A percentile compares a stretch with the other conserved stretches of the same genome.
Conservation (phyloP, 2,888 invertebrate species). For the Coecobrya sp. region DNA sequence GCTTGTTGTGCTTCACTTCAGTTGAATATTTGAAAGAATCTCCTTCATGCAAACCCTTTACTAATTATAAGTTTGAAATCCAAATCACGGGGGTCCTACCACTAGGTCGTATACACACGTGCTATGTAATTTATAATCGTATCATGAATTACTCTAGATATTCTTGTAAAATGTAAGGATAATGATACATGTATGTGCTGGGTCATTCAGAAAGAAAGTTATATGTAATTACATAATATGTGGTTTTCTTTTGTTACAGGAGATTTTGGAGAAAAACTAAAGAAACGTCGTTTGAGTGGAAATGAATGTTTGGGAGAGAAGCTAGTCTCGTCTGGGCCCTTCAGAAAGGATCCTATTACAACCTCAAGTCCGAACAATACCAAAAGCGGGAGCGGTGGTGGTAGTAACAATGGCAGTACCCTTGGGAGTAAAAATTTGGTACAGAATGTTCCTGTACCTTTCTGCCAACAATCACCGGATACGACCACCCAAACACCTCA, state of each 20-base stretch:
- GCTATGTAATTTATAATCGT: slow-evolving; percentile 5
- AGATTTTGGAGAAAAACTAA: slow-evolving; percentile 84
- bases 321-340: slow-evolving; percentile 77
- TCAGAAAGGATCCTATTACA: slow-evolving; percentile 82
- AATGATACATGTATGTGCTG: neutral
- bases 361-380: slow-evolving; percentile 73
- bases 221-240: neutral
- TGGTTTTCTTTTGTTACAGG: slow-evolving; percentile 80
- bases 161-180: neutral
- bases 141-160: no score
- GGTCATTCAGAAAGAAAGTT: neutral
- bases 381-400: neutral
- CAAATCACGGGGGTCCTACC: neutral
- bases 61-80: neutral
- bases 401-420: slow-evolving; percentile 2
- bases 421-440: slow-evolving; percentile 29
- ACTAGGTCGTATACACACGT: neutral
- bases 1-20: neutral
- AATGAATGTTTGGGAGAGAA: slow-evolving; percentile 77
- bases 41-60: neutral
- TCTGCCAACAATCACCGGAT: slow-evolving; percentile 86
- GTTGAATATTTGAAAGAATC: neutral
- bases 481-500: slow-evolving; percentile 86
- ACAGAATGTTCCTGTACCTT: slow-evolving; percentile 85
- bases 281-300: slow-evolving; percentile 79